phyloP scores from a whole-genome alignment of 2,797 vertebrate species.

The Falco peregrinus region DNA sequence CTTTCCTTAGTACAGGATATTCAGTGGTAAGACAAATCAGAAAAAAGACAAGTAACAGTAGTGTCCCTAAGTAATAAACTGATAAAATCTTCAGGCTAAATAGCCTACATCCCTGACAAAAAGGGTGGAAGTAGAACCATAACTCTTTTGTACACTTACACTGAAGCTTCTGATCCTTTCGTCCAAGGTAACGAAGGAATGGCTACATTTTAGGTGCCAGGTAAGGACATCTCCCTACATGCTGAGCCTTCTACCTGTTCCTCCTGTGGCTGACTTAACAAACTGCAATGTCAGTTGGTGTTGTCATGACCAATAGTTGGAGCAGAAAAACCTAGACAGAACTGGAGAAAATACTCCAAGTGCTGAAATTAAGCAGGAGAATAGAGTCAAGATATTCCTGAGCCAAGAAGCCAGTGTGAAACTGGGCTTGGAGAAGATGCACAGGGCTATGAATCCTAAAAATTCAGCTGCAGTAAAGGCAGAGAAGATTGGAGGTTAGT shows the following conservation, averaged over 20 bases:
- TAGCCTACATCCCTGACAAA: background rate
- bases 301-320: background rate
- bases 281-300: rapidly evolving
- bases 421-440: background rate
- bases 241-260: background rate
- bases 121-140: background rate
- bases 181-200: background rate
- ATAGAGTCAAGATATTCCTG: background rate
- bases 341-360: background rate
- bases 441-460: background rate
- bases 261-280: background rate
- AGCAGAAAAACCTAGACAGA: background rate
- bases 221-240: background rate
- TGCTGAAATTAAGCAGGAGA: background rate
- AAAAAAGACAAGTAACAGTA: background rate
- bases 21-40: background rate
- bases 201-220: background rate
- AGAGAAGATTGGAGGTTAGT: background rate
- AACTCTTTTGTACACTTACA: background rate
- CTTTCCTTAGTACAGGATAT: background rate
- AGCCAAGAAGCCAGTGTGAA: background rate
- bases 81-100: background rate
- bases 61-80: background rate
- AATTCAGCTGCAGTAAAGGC: background rate
- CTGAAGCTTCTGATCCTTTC: background rate